Evolutionary conservation across 2,113 vertebrate species (phyloP).

Genomic region (Macrotis lagotis): DNA sequence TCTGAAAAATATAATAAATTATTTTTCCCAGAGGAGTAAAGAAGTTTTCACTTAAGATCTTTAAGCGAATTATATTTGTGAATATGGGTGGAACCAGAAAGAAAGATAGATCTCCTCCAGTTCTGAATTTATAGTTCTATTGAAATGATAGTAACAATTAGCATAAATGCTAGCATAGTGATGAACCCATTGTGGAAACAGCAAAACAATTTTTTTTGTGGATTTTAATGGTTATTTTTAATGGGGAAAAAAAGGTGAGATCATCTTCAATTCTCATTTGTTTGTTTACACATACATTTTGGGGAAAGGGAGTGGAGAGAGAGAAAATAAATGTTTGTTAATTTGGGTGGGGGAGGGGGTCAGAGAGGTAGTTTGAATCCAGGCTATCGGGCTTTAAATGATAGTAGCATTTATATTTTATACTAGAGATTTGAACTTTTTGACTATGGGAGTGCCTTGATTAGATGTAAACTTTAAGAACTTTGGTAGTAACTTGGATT

Average conservation of each 20-base stretch:
- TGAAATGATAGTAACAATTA: not conserved
- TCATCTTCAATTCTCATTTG: not conserved
- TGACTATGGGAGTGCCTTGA: not conserved
- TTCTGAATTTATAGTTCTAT: not conserved
- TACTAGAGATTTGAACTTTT: not conserved
- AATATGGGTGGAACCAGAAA: not conserved
- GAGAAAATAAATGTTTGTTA: not conserved
- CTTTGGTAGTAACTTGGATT: not conserved
- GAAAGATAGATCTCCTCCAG: not conserved
- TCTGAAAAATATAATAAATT: not conserved
- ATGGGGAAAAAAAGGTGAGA: not conserved
- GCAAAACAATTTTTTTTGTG: not conserved
- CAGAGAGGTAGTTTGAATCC: not conserved
- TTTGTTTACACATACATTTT: not conserved
- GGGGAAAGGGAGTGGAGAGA: not conserved
- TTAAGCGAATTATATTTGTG: not conserved
- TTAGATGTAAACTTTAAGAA: not conserved
- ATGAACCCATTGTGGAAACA: not conserved
- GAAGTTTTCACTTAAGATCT: not conserved
- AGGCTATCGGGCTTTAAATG: not conserved
- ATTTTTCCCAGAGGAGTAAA: not conserved
- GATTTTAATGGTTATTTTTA: not conserved
- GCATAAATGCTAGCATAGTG: not conserved
- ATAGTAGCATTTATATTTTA: not conserved
- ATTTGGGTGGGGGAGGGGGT: not conserved